Evolutionary conservation across 2,888 invertebrate species (phyloP).

Genomic region (Hoplodrina blanda): DNA sequence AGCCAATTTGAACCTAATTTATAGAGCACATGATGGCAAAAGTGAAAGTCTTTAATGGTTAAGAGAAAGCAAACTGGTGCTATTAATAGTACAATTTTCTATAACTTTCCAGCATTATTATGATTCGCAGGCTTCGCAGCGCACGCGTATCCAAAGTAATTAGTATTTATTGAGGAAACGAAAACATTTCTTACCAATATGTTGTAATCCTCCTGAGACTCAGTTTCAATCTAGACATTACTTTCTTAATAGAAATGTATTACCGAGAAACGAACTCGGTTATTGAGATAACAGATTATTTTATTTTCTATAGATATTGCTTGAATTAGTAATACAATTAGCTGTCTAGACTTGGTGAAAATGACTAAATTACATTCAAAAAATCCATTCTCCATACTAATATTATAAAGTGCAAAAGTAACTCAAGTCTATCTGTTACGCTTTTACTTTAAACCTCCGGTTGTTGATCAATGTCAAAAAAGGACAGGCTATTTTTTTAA

Average conservation of each 20-base stretch:
- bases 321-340: slow-evolving; percentile 16
- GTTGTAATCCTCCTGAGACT: slow-evolving; percentile 15
- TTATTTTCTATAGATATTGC: slow-evolving; percentile 6
- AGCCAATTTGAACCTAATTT: slow-evolving; percentile 6
- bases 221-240: slow-evolving; percentile 11
- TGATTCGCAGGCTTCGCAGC: slow-evolving; percentile 10
- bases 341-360: slow-evolving; percentile 15
- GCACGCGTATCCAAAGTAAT: slow-evolving; percentile 29
- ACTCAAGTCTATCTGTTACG: no score
- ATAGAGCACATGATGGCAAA: slow-evolving; percentile 20
- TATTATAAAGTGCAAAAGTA: no score
- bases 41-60: slow-evolving; percentile 31
- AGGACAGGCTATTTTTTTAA: no score
- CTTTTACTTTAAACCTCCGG: no score
- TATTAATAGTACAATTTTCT: slow-evolving; percentile 46
- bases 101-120: slow-evolving; percentile 38
- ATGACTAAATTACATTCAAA: slow-evolving; percentile 1
- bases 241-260: slow-evolving; percentile 32
- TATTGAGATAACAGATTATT: slow-evolving; percentile 23
- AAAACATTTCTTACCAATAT: slow-evolving; percentile 22
- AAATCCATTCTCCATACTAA: neutral
- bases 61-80: slow-evolving; percentile 52
- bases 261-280: slow-evolving; percentile 25
- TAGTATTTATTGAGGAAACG: slow-evolving; percentile 7
- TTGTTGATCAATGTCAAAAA: no score